Base-by-base conservation (phyloP, 1,140 invertebrate genomes). In the Brachionus koreanus region DNA sequence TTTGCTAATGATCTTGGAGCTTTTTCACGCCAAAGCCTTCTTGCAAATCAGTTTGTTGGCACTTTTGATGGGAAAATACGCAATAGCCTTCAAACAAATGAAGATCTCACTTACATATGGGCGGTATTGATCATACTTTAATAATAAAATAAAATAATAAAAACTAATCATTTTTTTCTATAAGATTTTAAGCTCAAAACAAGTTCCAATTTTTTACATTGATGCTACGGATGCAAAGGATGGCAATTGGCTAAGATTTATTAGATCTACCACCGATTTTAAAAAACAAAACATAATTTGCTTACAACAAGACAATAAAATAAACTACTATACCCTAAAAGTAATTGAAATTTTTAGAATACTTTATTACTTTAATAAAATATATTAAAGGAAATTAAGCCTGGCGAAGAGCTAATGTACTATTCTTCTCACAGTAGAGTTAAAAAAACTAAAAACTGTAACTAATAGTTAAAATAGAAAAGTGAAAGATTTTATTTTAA, bases 281-380 rank as follows among this genome's bases (percentile, higher is more conserved):
- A 83, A 83, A 25, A 83, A 84, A 33, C 83, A 84, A 57, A 84
- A 84, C 39, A 83, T 84, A 46, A 81, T 84, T 5, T 84, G 83
- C 19, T 57, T 83, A 19, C 84, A 84, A 61, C 81, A 84, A 63
- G 82, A 83, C 46, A 46, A 82, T 12, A 82, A 84, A 67, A 84
- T 84, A 42, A 83, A 82, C 37, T 84, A 84, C 57, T 74, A 74
- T 19, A 79, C 76, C 2, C 10, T 79, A 23, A 79, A 79, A 74
- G 69, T 74, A 46, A 10, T 19, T 29, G 13, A 39, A 39, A 39
- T 69, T 37, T 69, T 72, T 5, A 19, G 0, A 72, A 72, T 46
- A 46, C 5, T 25, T 43, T 74, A 46, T 74, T 74, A 10, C 5
- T 16, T 72, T 43, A 10, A 72, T 42, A 72, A 72, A 23, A 19